Base-by-base conservation (phyloP, 2,113 vertebrate genomes). In the Salvelinus fontinalis region DNA sequence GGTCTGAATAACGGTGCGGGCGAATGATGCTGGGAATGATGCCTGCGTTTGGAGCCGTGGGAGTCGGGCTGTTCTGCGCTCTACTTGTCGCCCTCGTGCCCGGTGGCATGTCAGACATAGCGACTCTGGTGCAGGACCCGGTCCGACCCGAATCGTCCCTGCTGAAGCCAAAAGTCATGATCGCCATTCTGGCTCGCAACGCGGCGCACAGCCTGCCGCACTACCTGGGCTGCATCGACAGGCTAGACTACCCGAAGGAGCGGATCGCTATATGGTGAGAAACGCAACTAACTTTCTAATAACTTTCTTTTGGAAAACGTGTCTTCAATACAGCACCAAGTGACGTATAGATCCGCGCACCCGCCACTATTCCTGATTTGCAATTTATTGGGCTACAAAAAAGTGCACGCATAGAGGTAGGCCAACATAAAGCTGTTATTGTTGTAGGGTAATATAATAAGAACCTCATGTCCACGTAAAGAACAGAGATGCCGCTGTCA, bases 261-360 rank as follows among this genome's bases (percentile, higher is more conserved):
- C 92, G 97, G 84, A 93, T 96, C 75, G 95, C 96, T 22, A 91
- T 97, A 81, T 98, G 97, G 97, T 98, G 83, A 95, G 95, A 51
- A 54, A 51, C 18, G 16, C 26, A n/a, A 59, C 27, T 31, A 69
- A n/a, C 67, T 67, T 67, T 20, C 18, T 44, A 3, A 7, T 69
- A n/a, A 54, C 22, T 67, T 67, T 5, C 4, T 70, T 54, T 22
- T 2, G 26, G 34, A 9, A 26, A 11, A 44, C 34, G 18, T 72
- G 11, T 59, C 24, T 69, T 7, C 34, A 11, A 70, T 62, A 62
- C 51, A 18, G 51, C 51, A 51, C 11, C 49, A 14, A 4, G 8
- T 51, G 9, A 54, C 51, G 13, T 16, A 54, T 18, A 44, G 39
- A 44, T 44, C 39, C 39, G 14, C 5, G 16, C 51, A 14, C 16